Base-by-base conservation (phyloP, 2,797 vertebrate species). In the Leptoclinus maculatus region DNA sequence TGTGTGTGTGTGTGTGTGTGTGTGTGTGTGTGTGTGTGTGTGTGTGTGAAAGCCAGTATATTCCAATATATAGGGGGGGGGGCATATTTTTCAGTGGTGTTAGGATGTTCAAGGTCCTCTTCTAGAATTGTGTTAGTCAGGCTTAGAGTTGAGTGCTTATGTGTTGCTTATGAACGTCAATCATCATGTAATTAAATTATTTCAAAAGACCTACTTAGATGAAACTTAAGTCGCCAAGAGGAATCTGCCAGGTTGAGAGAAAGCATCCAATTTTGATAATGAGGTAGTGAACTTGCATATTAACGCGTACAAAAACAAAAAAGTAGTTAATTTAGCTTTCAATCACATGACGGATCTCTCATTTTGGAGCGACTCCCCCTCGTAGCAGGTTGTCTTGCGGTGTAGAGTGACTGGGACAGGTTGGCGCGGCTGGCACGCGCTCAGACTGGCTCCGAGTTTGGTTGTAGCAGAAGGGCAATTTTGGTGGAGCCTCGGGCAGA, bases 401-500 rank as follows among this genome's bases (percentile, higher is more conserved):
- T 88, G 84, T 76, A 29, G 86, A 78, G 70, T 71, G 83, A 64
- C 43, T 66, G 83, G 85, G 91, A 85, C 91, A 90, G 93, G 91
- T 91, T 93, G 91, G 87, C 57, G 56, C 62, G 74, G 78, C 86
- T 92, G 91, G 89, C 89, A 78, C 83, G 0, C 58, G 62, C 62
- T 78, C 65, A 60, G 79, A 71, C 90, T 93, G 91, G 92, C 92
- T 89, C 79, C 0, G 81, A 83, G 54, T 86, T 84, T 77, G 79
- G 71, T 89, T 79, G 79, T 57, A 88, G 89, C 92, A 93, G 90
- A 91, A 89, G 92, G 92, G 80, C 89, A 91, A 72, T 91, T 91
- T 90, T 87, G 89, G 91, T 91, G 84, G 62, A 87, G 88, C 84
- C 80, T 87, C 79, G 65, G 65, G 87, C 82, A 92, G 91, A 92